These are phyloP conservation scores for Siniperca chuatsi DNA, from an alignment of 2,113 vertebrate species.

Conservation along the genomic window DNA sequence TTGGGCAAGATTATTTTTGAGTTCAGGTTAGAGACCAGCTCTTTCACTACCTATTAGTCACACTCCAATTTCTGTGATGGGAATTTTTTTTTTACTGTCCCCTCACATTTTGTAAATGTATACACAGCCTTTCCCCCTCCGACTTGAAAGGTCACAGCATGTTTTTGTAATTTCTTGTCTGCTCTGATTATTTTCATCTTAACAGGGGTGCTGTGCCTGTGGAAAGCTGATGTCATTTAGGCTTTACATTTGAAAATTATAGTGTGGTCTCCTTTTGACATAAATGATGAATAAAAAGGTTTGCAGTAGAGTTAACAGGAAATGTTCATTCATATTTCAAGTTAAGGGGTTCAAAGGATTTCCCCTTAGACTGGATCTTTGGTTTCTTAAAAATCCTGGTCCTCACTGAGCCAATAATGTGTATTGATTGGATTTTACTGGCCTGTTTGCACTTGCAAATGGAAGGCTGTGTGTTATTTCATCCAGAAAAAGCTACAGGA, in stretches of 20 bases:
- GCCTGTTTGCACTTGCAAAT: conserved; percentile 70
- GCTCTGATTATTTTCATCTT: conserved; percentile 69
- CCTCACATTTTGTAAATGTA: conserved; percentile 69
- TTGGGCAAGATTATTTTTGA: conserved; percentile 72
- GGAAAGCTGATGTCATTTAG: conserved; percentile 64
- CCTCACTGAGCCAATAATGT: conserved; percentile 68
- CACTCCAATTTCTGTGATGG: conserved; percentile 74
- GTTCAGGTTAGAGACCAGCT: conserved; percentile 74
- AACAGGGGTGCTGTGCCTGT: conserved; percentile 42
- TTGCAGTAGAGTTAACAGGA: conserved; percentile 45
- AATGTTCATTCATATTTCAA: conserved; percentile 60
- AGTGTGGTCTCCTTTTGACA: conserved; percentile 40
- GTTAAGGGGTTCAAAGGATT: conserved; percentile 64
- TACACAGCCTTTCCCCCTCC: conserved; percentile 59
- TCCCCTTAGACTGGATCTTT: conserved; percentile 50
- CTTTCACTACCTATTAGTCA: conserved; percentile 77
- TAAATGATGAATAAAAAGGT: conserved; percentile 54
- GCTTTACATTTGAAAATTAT: conserved; percentile 46
- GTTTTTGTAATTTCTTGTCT: conserved; percentile 75
- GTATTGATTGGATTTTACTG: conserved; percentile 72
- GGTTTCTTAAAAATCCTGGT: conserved; percentile 65
- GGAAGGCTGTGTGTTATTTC: conserved; percentile 56
- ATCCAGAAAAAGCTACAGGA: conserved; percentile 23
- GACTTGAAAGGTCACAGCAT: conserved; percentile 70
- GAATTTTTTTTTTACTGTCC: conserved; percentile 62